Base-by-base conservation (phyloP, 2,797 vertebrate species). In the Eidolon dupreanum region DNA sequence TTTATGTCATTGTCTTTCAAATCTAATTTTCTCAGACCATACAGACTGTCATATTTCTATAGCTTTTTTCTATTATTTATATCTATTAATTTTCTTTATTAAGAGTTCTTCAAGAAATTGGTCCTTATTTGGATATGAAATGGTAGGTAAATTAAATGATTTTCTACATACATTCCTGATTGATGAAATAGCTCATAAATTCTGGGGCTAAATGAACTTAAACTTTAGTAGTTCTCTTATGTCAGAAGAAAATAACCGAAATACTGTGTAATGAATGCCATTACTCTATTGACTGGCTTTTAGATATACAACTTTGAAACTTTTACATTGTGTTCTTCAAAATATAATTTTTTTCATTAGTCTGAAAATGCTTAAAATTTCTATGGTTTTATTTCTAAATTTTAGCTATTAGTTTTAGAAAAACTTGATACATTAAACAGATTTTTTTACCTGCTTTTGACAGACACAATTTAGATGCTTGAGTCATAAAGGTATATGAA, bases 281-380 rank as follows among this genome's bases (percentile, higher is more conserved):
- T 31, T 85, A 86, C 28, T 61, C n/a, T 8, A 16, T 41, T 94
- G 20, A 85, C 31, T 89, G 22, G 15, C 53, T 86, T 78, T 63
- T 85, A 79, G 68, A 68, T 89, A 9, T 55, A 24, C 43, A 88
- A 33, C 36, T 92, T 81, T 73, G 22, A 91, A 71, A 57, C 33
- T 59, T 89, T 70, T 82, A 71, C 4, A 53, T 66, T 88, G 7
- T 91, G 36, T 61, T 84, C 65, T 90, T 93, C 73, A 92, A 77
- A 95, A 70, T 78, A 33, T 75, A 85, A 51, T 75, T 94, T 46
- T 93, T 93, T 88, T 93, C 20, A 92, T 43, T 89, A 88, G 13
- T 85, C 38, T 84, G 77, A 93, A 90, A 68, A 91, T 87, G 28
- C 51, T 91, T 88, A 84, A 88, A 55, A 71, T 86, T 78, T 70